Percentiles rank a stretch among this genome's conserved stretches.
phyloP scores from a whole-genome alignment of 1,140 invertebrate species.

The Drosophila parvula region DNA sequence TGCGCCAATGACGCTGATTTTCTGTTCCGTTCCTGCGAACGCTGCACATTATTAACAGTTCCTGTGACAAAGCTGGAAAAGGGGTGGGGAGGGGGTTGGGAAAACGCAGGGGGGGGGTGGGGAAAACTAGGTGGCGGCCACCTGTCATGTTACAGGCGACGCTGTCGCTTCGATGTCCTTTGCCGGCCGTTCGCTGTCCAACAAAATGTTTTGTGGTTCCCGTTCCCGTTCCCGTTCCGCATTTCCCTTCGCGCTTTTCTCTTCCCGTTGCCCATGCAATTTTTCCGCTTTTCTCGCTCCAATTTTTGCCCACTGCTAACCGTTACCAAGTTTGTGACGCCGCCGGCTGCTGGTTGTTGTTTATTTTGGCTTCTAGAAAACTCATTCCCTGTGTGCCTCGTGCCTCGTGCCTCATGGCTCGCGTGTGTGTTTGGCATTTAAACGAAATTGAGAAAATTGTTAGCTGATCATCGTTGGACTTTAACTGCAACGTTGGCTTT shows the following conservation, averaged over 20 bases:
- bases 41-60: constrained; percentile 80
- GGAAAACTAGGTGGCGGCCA: constrained; percentile 39
- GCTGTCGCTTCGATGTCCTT: constrained; percentile 66
- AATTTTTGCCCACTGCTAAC: constrained; percentile 13
- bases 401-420: background rate
- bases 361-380: constrained; percentile 72
- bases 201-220: constrained; percentile 83
- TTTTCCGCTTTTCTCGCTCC: constrained; percentile 5
- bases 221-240: constrained; percentile 65
- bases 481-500: constrained; percentile 8
- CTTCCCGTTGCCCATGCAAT: background rate
- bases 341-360: constrained; percentile 67
- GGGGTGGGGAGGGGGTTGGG: background rate
- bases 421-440: constrained; percentile 25
- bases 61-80: constrained; percentile 74
- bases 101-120: background rate
- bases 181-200: constrained; percentile 79
- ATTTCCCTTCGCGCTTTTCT: constrained; percentile 2
- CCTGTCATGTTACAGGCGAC: constrained; percentile 73
- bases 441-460: constrained; percentile 53
- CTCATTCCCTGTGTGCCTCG: constrained; percentile 29
- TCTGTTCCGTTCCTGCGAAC: constrained; percentile 66
- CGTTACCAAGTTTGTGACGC: constrained; percentile 64
- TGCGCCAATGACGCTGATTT: constrained; percentile 83
- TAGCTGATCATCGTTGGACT: background rate